Evolutionary conservation across 30 jellyfish, hydroid and myxozoan genomes (phyloP), one percentile per base, ranked within the genome.

Genomic region (Cassiopea andromeda): DNA sequence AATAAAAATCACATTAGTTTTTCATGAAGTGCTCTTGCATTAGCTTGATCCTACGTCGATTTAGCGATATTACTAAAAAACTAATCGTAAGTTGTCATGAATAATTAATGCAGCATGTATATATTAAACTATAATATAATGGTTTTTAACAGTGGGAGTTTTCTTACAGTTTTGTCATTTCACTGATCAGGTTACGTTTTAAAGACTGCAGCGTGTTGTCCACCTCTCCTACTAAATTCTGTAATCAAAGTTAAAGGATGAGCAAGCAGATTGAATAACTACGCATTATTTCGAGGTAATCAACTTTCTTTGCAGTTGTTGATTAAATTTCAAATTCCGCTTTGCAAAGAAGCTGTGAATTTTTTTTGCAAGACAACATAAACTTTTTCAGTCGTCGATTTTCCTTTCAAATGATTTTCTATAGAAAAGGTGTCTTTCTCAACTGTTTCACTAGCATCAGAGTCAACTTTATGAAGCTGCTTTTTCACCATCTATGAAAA

Each of bases 21-120:
- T 70, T 70, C 50, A 70, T 70, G 79, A 70, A 54, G 27, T 43
- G 38, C 38, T 17, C 15, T 19, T 4, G 79, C 79, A 70, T 64
- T 64, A 64, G 50, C 49, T 14, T 70, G 49, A 70, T 12, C 15
- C 57, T 16, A 54, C 79, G 57, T 54, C 79, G 79, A 38, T 15
- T 70, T 43, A 70, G 54, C 54, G 49, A 27, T 43, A 16, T 70
- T 14, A 19, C 79, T 43, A 18, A 4, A 67, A 70, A 70, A 70
- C 54, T 70, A 70, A 70, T 70, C 79, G 15, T 43, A 19, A 70
- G 79, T 2, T 7, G 7, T 6, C 79, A 64, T 70, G 79, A 17
- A 70, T 70, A 70, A 70, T 70, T 70, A 12, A 70, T 70, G 49
- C 9, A 19, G 10, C 79, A 70, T 70, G 79, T 43, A 70, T 70